Evolutionary conservation across 2,888 invertebrate species (phyloP), one percentile per base, ranked within the genome.

Genomic region (Pseudanteris insignis): DNA sequence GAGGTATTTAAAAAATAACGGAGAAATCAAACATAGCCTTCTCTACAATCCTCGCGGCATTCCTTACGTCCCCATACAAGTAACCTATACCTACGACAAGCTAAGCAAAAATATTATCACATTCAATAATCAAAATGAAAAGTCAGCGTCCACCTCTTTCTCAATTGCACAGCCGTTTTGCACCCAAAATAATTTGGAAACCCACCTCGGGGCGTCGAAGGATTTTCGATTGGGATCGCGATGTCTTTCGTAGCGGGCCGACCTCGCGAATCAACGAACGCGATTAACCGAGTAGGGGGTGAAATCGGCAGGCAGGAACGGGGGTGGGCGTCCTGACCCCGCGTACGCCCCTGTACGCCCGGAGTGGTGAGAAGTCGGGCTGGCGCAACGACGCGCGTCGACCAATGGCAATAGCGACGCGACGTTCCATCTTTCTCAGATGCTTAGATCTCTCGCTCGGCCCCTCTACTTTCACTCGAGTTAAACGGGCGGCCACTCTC

Each of bases 381-480:
- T 57, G 64, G 60, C 61, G 62, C 57, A 63, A 66, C 63, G 34
- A 50, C 29, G 34, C 40, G 37, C 29, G 14, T 36, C 51, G 50
- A 34, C 71, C 71, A 72, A 73, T 71, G 65, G 28, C 44, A 24
- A 29, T 26, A 15, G 46, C 34, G 29, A 54, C 44, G 36, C 38
- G 29, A 38, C 55, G 28, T 29, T 28, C 11, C 14, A 10, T 44
- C 79, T 78, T 79, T 2, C 38, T 53, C 26, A 2, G 2, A 72
- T 65, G 60, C 2, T 68, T 70, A 69, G 69, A 64, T 66, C 65
- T 66, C 68, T 58, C 63, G 33, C 59, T 58, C 51, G 10, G 48
- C 62, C 62, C 76, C 79, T 77, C 80, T 79, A 81, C 80, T 80
- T 80, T 46, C 48, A 25, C 46, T 21, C n/a, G 25, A 13, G 10